These are phyloP conservation scores for Artibeus jamaicensis DNA, from an alignment of 2,797 vertebrate species.

Conservation along the genomic window DNA sequence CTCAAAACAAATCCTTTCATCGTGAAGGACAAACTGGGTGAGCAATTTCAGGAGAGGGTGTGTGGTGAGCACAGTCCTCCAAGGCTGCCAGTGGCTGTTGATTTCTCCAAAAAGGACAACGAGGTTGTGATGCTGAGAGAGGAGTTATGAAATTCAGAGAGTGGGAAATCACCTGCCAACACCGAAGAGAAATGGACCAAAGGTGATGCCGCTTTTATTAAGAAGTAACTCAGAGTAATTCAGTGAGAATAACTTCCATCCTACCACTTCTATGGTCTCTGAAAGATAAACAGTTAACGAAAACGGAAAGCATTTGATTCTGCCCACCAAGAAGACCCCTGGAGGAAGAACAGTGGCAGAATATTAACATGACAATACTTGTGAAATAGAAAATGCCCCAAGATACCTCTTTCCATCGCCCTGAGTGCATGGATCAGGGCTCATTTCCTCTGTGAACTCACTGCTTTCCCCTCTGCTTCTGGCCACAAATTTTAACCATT, in stretches of 20 bases:
- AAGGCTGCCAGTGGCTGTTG: not conserved
- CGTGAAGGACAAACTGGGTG: slow-evolving; percentile 68
- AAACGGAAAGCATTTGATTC: slow-evolving; percentile 19
- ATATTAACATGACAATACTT: not conserved
- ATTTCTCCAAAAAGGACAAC: not conserved
- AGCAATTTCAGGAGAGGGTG: slow-evolving; percentile 54
- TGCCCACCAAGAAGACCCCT: not conserved
- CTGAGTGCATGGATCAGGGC: not conserved
- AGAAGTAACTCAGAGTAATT: slow-evolving; percentile 23
- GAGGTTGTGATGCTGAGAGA: not conserved
- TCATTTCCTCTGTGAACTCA: not conserved
- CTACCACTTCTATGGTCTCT: not conserved
- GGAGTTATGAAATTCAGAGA: not conserved
- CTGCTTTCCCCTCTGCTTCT: not conserved
- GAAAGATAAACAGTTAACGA: slow-evolving; percentile 37
- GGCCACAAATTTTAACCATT: not conserved
- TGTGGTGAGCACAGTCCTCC: not conserved
- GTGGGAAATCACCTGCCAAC: not conserved
- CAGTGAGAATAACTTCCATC: not conserved
- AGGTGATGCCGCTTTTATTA: slow-evolving; percentile 7
- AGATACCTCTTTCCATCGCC: not conserved
- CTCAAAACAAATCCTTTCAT: slow-evolving; percentile 68
- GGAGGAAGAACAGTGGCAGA: not conserved
- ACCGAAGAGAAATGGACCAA: slow-evolving; percentile 1
- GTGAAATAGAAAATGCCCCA: not conserved